A percentile compares a stretch with the other conserved stretches of the same genome.
These are phyloP conservation scores for Myxocyprinus asiaticus DNA, from an alignment of 2,113 vertebrate genomes.

Conservation along the genomic window DNA sequence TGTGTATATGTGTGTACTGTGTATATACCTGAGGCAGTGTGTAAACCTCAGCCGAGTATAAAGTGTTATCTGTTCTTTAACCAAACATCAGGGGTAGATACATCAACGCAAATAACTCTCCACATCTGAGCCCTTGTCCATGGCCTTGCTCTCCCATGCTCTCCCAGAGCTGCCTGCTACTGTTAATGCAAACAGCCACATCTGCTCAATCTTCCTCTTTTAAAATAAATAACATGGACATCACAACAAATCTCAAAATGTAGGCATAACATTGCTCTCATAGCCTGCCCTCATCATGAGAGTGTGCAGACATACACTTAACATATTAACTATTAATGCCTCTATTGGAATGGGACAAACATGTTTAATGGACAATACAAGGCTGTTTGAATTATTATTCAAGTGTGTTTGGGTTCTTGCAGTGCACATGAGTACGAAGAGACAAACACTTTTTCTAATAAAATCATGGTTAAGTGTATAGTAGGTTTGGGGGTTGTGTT, in stretches of 20 bases:
- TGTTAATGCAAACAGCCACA: not conserved
- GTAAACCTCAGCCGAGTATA: not conserved
- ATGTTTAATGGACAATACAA: conserved; percentile 34
- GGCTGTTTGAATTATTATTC: conserved; percentile 38
- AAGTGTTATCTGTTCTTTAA: not conserved
- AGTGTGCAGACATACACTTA: conserved; percentile 2
- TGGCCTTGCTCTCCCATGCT: not conserved
- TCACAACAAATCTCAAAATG: not conserved
- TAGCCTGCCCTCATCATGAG: conserved; percentile 8
- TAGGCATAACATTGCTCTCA: conserved; percentile 4
- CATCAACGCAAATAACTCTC: conserved; percentile 26
- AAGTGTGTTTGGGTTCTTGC: not conserved
- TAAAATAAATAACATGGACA: not conserved
- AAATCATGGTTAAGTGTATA: too few relatives aligned
- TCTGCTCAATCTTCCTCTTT: too few relatives aligned
- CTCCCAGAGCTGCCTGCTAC: not conserved
- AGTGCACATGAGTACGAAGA: not conserved
- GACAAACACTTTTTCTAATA: not conserved
- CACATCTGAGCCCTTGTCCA: not conserved
- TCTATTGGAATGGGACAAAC: conserved; percentile 16
- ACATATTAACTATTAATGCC: conserved; percentile 44
- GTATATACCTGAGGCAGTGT: conserved; percentile 18
- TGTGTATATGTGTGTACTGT: not conserved
- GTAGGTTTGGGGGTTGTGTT: too few relatives aligned
- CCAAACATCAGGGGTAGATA: not conserved